phyloP scores from a whole-genome alignment of 2,888 invertebrate genomes.

The Drosophila gaucha region DNA sequence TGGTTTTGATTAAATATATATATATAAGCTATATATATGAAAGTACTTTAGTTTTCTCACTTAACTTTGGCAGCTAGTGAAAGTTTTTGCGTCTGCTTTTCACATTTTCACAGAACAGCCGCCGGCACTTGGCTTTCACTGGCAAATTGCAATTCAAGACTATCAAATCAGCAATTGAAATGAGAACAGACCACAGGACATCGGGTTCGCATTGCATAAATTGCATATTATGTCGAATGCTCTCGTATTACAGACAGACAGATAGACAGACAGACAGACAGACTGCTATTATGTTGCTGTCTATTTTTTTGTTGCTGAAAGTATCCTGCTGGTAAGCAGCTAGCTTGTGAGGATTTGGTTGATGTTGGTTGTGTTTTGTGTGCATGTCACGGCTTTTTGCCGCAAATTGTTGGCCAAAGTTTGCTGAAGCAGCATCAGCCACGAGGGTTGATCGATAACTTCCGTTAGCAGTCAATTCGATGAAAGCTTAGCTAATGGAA shows the following conservation, averaged over 20 bases:
- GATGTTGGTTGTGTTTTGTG: constrained; percentile 5
- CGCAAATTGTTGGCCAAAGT: constrained; percentile 44
- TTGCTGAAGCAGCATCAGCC: constrained; percentile 6
- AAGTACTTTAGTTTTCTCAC: background rate
- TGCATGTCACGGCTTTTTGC: constrained; percentile 22
- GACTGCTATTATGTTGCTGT: constrained; percentile 23
- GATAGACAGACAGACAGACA: background rate
- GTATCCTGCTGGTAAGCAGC: constrained; percentile 6
- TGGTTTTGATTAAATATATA: too few relatives aligned
- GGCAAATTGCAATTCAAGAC: constrained; percentile 53
- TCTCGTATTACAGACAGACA: constrained; percentile 29
- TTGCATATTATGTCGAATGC: constrained; percentile 55
- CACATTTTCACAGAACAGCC: constrained; percentile 22
- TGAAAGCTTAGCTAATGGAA: background rate
- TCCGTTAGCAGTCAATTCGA: background rate
- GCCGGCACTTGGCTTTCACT: constrained; percentile 10
- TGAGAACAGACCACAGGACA: constrained; percentile 26
- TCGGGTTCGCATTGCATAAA: constrained; percentile 54
- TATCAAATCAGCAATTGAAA: constrained; percentile 55
- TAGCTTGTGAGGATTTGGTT: constrained; percentile 3
- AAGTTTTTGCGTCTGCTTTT: constrained; percentile 19
- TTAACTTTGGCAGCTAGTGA: constrained; percentile 10
- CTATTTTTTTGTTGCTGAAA: background rate
- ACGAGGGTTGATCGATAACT: constrained; percentile 20
- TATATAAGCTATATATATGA: background rate